Conservation (phyloP, 35 echinoderm and acorn worm species). For the Lytechinus variegatus region DNA sequence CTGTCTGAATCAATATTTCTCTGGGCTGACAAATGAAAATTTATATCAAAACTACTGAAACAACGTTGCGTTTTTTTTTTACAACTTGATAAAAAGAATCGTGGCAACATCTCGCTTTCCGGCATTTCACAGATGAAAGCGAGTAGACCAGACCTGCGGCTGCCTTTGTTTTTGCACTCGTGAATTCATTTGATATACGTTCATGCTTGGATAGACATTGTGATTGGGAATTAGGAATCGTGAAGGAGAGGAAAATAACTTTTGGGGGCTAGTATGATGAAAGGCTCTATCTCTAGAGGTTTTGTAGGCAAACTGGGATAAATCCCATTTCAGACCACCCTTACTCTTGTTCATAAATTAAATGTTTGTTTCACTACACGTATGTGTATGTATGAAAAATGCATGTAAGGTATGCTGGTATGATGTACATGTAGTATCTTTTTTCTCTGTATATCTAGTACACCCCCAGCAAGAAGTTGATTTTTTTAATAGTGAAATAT, state of each 20-base stretch:
- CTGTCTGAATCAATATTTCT: not conserved
- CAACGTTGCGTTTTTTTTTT: not conserved
- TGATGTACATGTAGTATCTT: too few relatives aligned
- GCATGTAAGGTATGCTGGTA: too few relatives aligned
- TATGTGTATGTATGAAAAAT: too few relatives aligned
- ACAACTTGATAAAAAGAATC: not conserved
- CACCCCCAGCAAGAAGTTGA: too few relatives aligned
- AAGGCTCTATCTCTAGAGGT: not conserved
- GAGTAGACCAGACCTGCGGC: not conserved
- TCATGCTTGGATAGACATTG: not conserved
- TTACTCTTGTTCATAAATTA: too few relatives aligned
- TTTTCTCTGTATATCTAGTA: too few relatives aligned
- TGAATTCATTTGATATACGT: conserved; percentile 3
- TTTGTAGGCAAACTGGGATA: not conserved
- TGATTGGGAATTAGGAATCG: conserved; percentile 11
- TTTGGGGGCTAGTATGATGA: not conserved
- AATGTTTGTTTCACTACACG: too few relatives aligned
- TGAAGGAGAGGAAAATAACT: conserved; percentile 18
- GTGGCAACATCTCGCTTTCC: not conserved
- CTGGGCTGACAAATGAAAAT: not conserved
- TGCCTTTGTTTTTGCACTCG: not conserved
- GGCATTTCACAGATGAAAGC: not conserved
- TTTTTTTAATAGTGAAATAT: too few relatives aligned
- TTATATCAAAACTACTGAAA: not conserved
- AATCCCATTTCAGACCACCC: too few relatives aligned